Conservation (phyloP, 2,113 vertebrate species). For the Synodontis membranacea region DNA sequence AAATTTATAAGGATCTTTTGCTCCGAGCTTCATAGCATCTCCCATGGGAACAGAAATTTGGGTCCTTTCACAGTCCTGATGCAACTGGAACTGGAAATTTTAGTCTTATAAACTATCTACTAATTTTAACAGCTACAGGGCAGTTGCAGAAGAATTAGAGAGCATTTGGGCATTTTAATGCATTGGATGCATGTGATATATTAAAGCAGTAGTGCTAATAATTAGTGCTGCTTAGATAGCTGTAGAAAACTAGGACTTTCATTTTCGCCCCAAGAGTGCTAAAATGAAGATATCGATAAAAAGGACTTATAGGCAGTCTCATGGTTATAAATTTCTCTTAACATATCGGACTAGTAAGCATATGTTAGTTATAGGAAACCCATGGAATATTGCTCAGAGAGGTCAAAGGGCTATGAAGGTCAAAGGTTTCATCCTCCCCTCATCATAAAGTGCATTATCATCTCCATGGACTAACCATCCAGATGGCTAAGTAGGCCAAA, state of each 20-base stretch:
- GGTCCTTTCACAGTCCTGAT: conserved; percentile 51
- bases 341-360: conserved; percentile 68
- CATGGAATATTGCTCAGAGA: conserved; percentile 69
- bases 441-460: conserved; percentile 78
- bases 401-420: conserved; percentile 79
- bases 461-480: conserved; percentile 65
- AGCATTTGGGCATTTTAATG: neutral
- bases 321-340: conserved; percentile 71
- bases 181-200: neutral
- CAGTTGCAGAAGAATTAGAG: neutral
- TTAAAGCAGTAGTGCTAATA: neutral
- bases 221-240: neutral
- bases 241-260: neutral
- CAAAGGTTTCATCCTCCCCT: conserved; percentile 77
- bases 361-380: conserved; percentile 78
- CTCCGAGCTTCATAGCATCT: conserved; percentile 55
- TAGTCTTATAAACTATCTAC: conserved; percentile 50
- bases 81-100: conserved; percentile 47
- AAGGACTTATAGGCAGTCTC: conserved; percentile 39
- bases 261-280: neutral
- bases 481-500: conserved; percentile 68
- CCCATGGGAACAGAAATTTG: conserved; percentile 44
- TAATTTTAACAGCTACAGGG: neutral
- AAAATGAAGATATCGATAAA: conserved; percentile 12
- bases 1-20: conserved; percentile 7